Percentiles rank a stretch among this genome's conserved stretches.
Conservation (phyloP, 2,888 invertebrate species). For the Mongoloraphidia duomilia region DNA sequence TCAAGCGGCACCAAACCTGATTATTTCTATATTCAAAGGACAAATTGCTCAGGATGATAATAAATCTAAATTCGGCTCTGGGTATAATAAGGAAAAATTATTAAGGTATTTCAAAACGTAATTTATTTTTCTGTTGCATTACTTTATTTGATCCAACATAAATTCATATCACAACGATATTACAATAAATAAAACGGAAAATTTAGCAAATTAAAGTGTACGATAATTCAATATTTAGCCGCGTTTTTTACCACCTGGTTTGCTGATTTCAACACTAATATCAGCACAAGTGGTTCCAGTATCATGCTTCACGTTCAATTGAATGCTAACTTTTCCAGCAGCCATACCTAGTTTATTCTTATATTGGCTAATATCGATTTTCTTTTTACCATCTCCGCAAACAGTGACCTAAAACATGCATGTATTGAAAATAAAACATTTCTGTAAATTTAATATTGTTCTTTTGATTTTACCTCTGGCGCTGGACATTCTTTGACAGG, state of each 20-base stretch:
- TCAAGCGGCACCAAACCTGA: no score
- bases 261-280: slow-evolving; percentile 13
- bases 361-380: slow-evolving; percentile 28
- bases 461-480: slow-evolving; percentile 19
- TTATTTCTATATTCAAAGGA: no score
- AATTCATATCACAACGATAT: neutral
- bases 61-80: no score
- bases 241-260: neutral
- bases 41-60: no score
- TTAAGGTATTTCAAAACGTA: no score
- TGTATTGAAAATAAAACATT: neutral
- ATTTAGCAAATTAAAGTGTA: neutral
- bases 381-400: slow-evolving; percentile 26
- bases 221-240: no score
- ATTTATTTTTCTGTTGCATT: neutral
- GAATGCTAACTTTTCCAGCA: slow-evolving; percentile 26
- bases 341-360: slow-evolving; percentile 30
- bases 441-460: neutral
- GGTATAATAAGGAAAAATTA: no score
- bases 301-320: slow-evolving; percentile 28
- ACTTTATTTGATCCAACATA: no score
- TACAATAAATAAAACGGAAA: neutral
- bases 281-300: slow-evolving; percentile 24
- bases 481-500: slow-evolving; percentile 30
- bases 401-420: slow-evolving; percentile 19